A percentile compares a stretch with the other conserved stretches of the same genome.
phyloP scores from a whole-genome alignment of 2,113 vertebrate genomes.

The Proteles cristata region DNA sequence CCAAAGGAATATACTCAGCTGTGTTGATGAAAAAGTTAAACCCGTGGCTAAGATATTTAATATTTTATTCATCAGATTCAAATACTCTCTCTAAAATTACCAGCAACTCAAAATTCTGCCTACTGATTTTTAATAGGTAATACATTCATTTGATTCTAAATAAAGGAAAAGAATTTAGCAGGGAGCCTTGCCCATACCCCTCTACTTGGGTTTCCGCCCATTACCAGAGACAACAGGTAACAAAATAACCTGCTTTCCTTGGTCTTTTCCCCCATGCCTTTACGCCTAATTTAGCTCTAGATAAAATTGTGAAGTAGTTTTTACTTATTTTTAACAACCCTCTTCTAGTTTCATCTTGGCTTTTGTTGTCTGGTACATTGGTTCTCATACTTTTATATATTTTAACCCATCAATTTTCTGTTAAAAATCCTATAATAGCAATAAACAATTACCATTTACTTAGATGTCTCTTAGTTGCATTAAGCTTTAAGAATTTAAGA shows the following conservation, averaged over 20 bases:
- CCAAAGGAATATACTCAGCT: background rate
- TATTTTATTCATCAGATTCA: background rate
- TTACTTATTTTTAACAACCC: background rate
- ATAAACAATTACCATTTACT: background rate
- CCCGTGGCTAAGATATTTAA: background rate
- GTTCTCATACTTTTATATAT: background rate
- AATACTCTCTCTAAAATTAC: background rate
- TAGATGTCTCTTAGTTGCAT: background rate
- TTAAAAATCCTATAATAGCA: background rate
- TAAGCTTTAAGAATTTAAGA: background rate
- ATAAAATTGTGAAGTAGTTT: slow-evolving; percentile 17
- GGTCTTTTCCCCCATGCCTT: background rate
- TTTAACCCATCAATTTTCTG: background rate
- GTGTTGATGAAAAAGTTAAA: background rate
- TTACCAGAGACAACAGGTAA: background rate
- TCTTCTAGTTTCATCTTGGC: background rate
- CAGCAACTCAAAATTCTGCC: background rate
- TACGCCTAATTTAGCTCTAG: background rate
- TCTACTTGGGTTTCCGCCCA: background rate
- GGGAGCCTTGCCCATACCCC: background rate
- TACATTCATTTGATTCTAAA: background rate
- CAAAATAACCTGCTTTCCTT: background rate
- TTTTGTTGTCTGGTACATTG: background rate
- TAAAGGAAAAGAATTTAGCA: background rate
- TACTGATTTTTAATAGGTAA: background rate